These are phyloP conservation scores for Telenomus remus DNA, from an alignment of 1,140 invertebrate genomes.

Conservation along the genomic window DNA sequence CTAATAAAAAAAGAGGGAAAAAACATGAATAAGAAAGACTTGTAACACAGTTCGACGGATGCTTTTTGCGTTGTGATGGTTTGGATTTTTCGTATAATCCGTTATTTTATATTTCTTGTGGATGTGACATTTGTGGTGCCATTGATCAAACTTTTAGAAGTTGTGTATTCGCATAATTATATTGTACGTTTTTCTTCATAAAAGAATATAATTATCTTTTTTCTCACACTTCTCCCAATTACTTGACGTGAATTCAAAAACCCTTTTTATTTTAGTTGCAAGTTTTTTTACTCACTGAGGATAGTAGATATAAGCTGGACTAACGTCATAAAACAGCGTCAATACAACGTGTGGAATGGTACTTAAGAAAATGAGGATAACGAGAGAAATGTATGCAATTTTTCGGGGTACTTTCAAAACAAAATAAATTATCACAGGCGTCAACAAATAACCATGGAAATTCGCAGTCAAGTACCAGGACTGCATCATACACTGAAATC, in stretches of 20 bases:
- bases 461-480: slow-evolving; percentile 78
- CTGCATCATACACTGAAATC: slow-evolving; percentile 77
- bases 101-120: slow-evolving; percentile 33
- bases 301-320: slow-evolving; percentile 43
- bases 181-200: slow-evolving; percentile 43
- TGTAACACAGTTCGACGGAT: slow-evolving; percentile 35
- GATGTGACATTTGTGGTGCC: slow-evolving; percentile 47
- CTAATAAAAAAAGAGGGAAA: slow-evolving; percentile 53
- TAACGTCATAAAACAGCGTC: slow-evolving; percentile 45
- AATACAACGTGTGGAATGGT: slow-evolving; percentile 43
- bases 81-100: neutral
- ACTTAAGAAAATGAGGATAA: slow-evolving; percentile 39
- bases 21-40: slow-evolving; percentile 39
- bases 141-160: slow-evolving; percentile 44
- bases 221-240: slow-evolving; percentile 8
- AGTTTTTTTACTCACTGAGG: slow-evolving; percentile 53
- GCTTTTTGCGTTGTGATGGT: slow-evolving; percentile 38
- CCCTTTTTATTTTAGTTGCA: neutral
- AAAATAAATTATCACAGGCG: slow-evolving; percentile 73
- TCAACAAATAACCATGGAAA: slow-evolving; percentile 75
- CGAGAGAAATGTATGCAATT: slow-evolving; percentile 56
- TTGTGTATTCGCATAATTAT: slow-evolving; percentile 45
- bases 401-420: slow-evolving; percentile 68
- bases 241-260: neutral
- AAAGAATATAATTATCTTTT: slow-evolving; percentile 29